Percentiles rank a stretch among this genome's conserved stretches.
Conservation (phyloP, 2,113 vertebrate genomes). For the Pomatostomus ruficeps region DNA sequence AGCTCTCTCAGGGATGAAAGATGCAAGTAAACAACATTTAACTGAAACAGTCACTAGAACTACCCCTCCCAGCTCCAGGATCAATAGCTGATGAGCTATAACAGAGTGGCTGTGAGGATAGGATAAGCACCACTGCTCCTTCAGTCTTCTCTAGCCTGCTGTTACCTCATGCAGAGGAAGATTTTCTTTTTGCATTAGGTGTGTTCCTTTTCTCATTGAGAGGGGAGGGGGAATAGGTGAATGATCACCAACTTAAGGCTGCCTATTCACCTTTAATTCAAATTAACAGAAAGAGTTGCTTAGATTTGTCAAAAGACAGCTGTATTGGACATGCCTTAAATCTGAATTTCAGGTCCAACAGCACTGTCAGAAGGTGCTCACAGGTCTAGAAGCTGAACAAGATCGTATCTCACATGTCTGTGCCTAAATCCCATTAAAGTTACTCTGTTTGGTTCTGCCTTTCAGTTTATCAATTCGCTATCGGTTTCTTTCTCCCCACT, state of each 20-base stretch:
- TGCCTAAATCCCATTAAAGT: background rate
- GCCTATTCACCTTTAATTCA: background rate
- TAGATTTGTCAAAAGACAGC: background rate
- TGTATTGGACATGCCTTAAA: background rate
- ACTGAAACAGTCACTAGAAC: conserved; percentile 6
- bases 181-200: background rate
- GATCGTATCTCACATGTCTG: accelerated
- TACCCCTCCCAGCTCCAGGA: background rate
- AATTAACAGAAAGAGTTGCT: background rate
- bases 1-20: background rate
- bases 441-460: background rate
- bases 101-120: background rate
- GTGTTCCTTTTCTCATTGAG: background rate
- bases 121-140: background rate
- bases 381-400: background rate
- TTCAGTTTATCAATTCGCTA: background rate
- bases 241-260: background rate
- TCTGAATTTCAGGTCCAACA: background rate
- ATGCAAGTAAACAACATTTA: background rate
- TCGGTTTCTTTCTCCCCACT: background rate
- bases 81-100: background rate
- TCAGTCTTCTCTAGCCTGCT: conserved; percentile 5
- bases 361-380: background rate
- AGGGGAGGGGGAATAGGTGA: background rate
- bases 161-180: background rate